phyloP scores from a whole-genome alignment of 2,888 invertebrate genomes.

The Aphodius granarius region DNA sequence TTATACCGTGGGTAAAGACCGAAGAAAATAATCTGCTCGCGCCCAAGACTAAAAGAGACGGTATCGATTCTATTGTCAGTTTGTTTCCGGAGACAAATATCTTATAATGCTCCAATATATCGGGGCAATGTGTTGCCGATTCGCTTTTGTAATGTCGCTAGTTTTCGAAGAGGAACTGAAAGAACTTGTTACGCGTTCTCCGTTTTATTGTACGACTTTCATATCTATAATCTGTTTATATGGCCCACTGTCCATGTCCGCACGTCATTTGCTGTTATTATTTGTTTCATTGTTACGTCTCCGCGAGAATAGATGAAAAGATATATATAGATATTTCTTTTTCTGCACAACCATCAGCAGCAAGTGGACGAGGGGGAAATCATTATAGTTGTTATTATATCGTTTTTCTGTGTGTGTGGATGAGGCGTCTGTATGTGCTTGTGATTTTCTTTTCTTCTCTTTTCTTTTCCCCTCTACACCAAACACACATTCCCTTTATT shows the following conservation, averaged over 20 bases:
- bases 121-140: not conserved
- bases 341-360: not conserved
- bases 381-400: not conserved
- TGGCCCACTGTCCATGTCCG: constrained; percentile 28
- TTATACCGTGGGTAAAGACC: not conserved
- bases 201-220: not conserved
- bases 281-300: constrained; percentile 28
- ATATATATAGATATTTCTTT: constrained; percentile 6
- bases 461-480: not conserved
- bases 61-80: not conserved
- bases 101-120: not conserved
- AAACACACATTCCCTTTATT: not conserved
- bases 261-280: constrained; percentile 31
- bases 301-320: not conserved
- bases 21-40: not conserved
- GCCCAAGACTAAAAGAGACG: not conserved
- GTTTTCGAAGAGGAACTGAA: not conserved
- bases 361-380: not conserved
- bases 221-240: constrained; percentile 31
- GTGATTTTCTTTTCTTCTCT: not conserved
- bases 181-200: not conserved
- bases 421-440: not conserved
- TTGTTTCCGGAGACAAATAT: not conserved
- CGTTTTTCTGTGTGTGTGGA: not conserved
- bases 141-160: not conserved